Evolutionary conservation across 2,888 invertebrate species (phyloP).

Genomic region (Pasiphila rectangulata): DNA sequence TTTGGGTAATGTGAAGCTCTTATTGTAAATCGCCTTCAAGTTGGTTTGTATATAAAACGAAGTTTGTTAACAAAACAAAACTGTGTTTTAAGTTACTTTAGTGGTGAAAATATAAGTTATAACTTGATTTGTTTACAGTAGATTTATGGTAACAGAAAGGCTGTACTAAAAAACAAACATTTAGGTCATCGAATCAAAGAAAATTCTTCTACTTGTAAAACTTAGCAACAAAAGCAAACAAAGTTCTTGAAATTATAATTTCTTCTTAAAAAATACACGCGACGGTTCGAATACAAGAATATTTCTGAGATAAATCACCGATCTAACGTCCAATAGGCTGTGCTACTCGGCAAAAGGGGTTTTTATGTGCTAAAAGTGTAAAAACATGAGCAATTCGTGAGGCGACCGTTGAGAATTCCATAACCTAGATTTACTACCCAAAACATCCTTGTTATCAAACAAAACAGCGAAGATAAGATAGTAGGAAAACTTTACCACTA

Average conservation of each 20-base stretch:
- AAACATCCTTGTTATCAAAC: slow-evolving; percentile 48
- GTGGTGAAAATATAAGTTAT: no score
- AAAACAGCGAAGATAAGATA: slow-evolving; percentile 63
- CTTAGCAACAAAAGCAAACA: slow-evolving; percentile 9
- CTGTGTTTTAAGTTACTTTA: no score
- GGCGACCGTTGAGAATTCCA: slow-evolving; percentile 46
- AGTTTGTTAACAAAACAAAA: no score
- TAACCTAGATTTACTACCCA: slow-evolving; percentile 65
- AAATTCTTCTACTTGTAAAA: slow-evolving; percentile 7
- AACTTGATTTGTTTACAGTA: slow-evolving; percentile 33
- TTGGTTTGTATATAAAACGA: no score
- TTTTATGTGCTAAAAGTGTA: slow-evolving; percentile 59
- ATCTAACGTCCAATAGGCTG: slow-evolving; percentile 36
- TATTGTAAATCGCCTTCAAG: no score
- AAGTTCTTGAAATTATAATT: slow-evolving; percentile 6
- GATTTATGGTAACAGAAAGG: slow-evolving; percentile 37
- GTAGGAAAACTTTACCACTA: slow-evolving; percentile 67
- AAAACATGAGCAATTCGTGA: slow-evolving; percentile 61
- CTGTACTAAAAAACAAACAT: slow-evolving; percentile 42
- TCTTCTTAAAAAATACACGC: slow-evolving; percentile 5
- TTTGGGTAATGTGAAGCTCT: no score
- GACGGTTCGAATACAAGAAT: slow-evolving; percentile 1
- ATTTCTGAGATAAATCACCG: neutral
- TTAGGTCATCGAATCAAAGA: slow-evolving; percentile 40
- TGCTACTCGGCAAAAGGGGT: slow-evolving; percentile 28